Evolutionary conservation across 2,113 vertebrate genomes (phyloP), one percentile per base, ranked within the genome.

Genomic region (Tretioscincus oriximinensis): DNA sequence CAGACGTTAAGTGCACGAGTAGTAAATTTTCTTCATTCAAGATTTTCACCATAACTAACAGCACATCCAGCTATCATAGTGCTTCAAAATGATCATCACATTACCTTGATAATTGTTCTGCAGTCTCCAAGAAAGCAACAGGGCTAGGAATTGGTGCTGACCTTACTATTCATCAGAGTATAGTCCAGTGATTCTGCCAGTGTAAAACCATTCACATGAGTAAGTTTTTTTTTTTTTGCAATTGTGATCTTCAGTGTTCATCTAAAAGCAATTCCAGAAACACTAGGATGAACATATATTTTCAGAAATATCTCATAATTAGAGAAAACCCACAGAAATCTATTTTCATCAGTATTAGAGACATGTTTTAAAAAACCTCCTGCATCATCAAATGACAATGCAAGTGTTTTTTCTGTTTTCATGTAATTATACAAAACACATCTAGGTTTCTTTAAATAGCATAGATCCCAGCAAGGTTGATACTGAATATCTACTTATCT

Each of bases 191-290:
- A 41, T 41, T 41, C 35, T 2, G 5, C 35, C 35, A 41, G 35
- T 41, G 35, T 41, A 41, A 41, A 41, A 41, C 35, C 35, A 41
- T 41, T 41, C 5, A 41, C 2, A 41, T 41, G 35, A 4, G 35
- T 41, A 41, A 2, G 5, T 2, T 41, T 41, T 2, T 41, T 41
- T 2, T 41, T 41, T 41, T 41, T 41, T 41, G 35, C 35, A 41
- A 41, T 41, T 41, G 35, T 41, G 74, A 22, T 45, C 63, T 64
- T n/a, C 58, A 63, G 2, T 64, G 21, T 41, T 31, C 45, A 45
- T 35, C 31, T 76, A 76, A 76, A 64, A n/a, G 58, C 74, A 76
- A 64, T 76, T n/a, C 74, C 58, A n/a, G 74, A 31, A 76, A 76
- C 41, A 20, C 7, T n/a, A 63, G 29, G 41, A 24, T 60, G 58